phyloP scores from a whole-genome alignment of 2,888 invertebrate genomes.

The Minunthozetes semirufus region DNA sequence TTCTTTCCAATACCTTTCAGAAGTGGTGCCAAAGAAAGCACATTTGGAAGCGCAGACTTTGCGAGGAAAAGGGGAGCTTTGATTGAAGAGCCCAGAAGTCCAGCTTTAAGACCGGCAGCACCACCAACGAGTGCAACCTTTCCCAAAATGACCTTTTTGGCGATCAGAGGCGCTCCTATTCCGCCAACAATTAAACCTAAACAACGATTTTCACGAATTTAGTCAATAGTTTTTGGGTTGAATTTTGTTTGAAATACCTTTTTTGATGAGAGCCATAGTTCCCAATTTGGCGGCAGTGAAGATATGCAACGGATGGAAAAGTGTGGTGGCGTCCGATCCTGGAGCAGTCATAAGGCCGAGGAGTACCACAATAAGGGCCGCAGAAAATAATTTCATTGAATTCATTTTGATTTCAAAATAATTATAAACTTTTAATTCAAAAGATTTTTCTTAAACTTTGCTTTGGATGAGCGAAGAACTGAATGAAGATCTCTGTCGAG shows the following conservation, averaged over 20 bases:
- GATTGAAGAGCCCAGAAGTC: not conserved
- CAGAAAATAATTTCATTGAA: not conserved
- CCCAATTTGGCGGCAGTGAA: not conserved
- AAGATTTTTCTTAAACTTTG: not conserved
- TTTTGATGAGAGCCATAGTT: not conserved
- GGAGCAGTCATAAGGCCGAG: not conserved
- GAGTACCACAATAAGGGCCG: not conserved
- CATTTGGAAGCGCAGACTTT: not conserved
- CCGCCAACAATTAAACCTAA: not conserved
- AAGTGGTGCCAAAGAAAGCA: not conserved
- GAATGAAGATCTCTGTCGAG: not conserved
- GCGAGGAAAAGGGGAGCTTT: slow-evolving; percentile 3
- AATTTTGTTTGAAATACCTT: not conserved
- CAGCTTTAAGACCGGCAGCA: not conserved
- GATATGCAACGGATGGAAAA: not conserved
- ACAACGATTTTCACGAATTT: not conserved
- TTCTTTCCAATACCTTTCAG: not conserved
- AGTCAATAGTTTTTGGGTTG: not conserved
- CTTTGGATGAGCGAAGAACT: not conserved
- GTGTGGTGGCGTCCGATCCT: not conserved
- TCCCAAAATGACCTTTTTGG: not conserved
- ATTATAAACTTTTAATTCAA: not conserved
- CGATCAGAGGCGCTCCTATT: not conserved
- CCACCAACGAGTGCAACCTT: not conserved
- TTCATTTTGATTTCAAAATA: slow-evolving; percentile 1